Conservation (phyloP, 2,797 vertebrate genomes). For the Poecile montanus region DNA sequence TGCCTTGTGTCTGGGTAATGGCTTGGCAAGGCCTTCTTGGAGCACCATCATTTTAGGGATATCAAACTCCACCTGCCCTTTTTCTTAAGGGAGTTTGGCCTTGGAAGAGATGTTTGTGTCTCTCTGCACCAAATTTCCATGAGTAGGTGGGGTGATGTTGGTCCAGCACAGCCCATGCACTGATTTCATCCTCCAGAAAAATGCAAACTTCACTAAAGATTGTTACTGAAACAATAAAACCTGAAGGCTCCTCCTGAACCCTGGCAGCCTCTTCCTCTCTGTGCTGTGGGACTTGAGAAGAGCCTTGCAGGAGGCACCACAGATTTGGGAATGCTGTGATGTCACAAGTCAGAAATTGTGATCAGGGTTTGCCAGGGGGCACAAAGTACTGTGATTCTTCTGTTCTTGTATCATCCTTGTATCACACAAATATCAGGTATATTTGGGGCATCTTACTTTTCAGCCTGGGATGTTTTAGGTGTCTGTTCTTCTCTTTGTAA, state of each 20-base stretch:
- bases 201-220: background rate
- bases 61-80: background rate
- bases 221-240: background rate
- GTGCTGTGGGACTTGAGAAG: background rate
- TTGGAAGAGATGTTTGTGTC: background rate
- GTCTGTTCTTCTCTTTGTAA: background rate
- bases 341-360: background rate
- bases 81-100: background rate
- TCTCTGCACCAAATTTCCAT: background rate
- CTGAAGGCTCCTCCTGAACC: background rate
- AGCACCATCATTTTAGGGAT: background rate
- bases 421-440: background rate
- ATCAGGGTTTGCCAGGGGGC: background rate
- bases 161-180: rapidly evolving
- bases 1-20: background rate
- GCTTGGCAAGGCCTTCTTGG: background rate
- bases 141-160: background rate
- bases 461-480: background rate
- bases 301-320: background rate
- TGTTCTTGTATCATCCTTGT: background rate
- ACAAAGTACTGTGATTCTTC: background rate
- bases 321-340: background rate
- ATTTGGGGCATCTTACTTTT: background rate
- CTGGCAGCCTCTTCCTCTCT: background rate
- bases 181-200: background rate